Base-by-base conservation (phyloP, 2,888 invertebrate species). In the Piscicola geometra region DNA sequence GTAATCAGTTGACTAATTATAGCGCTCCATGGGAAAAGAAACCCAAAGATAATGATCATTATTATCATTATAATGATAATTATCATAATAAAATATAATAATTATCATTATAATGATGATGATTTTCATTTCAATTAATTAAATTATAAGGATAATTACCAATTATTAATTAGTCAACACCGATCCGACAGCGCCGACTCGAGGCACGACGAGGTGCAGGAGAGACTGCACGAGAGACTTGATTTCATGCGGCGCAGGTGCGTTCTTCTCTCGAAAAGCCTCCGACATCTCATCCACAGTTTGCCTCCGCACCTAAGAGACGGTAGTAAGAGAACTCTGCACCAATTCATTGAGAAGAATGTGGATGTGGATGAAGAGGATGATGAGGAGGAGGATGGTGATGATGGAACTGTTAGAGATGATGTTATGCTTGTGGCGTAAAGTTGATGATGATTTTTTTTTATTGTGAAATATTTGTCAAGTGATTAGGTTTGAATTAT, bases 161-260 rank as follows among this genome's bases (percentile, higher is more conserved):
- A n/a, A n/a, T n/a, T n/a, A n/a, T n/a, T n/a, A n/a, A n/a, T n/a
- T n/a, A n/a, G n/a, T n/a, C n/a, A n/a, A n/a, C n/a, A 15, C 5
- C 25, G 5, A 5, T n/a, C 9, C 60, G n/a, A n/a, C n/a, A 56
- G n/a, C 60, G 60, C 9, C 9, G 60, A 25, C n/a, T 5, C 60
- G 3, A 25, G n/a, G 3, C 3, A 18, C 15, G 60, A 56, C 60
- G 5, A 3, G 60, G 9, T 56, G n/a, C 3, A 21, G 15, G 5
- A 5, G 60, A 5, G 9, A n/a, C 60, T 5, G 21, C n/a, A 56
- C 3, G 60, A 56, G n/a, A 5, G 60, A 25, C 25, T 56, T 9
- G n/a, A 25, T n/a, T 56, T 56, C 25, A 56, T 56, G 60, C 21
- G 25, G n/a, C 60, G 60, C 60, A 56, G 60, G 60, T 56, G 60